Conservation (phyloP, 2,888 invertebrate genomes). For the Coleophora deauratella region DNA sequence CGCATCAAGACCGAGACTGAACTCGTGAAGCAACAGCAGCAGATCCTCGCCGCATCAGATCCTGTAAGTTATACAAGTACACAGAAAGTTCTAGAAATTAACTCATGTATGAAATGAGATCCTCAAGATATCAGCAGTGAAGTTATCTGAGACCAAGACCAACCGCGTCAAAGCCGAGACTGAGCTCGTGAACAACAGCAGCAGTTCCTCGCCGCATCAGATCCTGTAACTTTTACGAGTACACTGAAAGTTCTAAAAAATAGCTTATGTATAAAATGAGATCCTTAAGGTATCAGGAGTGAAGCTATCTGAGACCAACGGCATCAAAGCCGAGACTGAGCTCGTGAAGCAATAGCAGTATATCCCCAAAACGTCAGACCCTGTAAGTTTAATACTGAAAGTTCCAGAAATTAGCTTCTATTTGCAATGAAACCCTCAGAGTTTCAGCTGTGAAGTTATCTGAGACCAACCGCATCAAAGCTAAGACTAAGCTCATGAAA, state of each 20-base stretch:
- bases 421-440: slow-evolving; percentile 54
- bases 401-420: slow-evolving; percentile 23
- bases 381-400: slow-evolving; percentile 33
- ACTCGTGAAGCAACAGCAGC: slow-evolving; percentile 73
- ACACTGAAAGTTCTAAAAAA: background rate
- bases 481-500: slow-evolving; percentile 71
- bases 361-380: slow-evolving; percentile 64
- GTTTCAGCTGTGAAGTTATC: slow-evolving; percentile 70
- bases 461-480: slow-evolving; percentile 72
- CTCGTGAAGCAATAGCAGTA: slow-evolving; percentile 75
- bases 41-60: slow-evolving; percentile 66
- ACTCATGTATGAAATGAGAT: slow-evolving; percentile 56
- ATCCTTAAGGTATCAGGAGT: slow-evolving; percentile 62
- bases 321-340: slow-evolving; percentile 72
- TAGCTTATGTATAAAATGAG: slow-evolving; percentile 50
- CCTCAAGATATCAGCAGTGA: slow-evolving; percentile 63
- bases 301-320: slow-evolving; percentile 63
- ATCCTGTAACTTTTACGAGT: slow-evolving; percentile 54
- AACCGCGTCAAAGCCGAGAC: slow-evolving; percentile 73
- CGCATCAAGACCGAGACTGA: slow-evolving; percentile 73
- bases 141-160: slow-evolving; percentile 63
- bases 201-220: slow-evolving; percentile 65
- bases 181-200: slow-evolving; percentile 75
- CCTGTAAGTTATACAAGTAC: slow-evolving; percentile 52
- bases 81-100: background rate